phyloP scores from a whole-genome alignment of 1,140 invertebrate genomes.

The Zaprionus ornatus region DNA sequence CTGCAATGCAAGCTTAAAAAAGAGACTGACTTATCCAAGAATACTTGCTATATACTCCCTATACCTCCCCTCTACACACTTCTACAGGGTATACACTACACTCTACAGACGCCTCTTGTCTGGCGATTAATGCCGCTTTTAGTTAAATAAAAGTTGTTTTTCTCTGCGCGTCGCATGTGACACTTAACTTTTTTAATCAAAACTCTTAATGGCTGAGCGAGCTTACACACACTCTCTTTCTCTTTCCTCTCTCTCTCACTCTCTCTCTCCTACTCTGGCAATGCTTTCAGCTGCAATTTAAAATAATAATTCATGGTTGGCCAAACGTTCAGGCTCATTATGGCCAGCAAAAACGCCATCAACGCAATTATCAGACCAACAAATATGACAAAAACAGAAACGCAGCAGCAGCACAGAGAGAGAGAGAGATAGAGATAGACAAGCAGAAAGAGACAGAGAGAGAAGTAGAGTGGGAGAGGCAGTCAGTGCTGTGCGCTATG shows the following conservation, averaged over 20 bases:
- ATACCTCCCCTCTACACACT: not conserved
- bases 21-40: too few relatives aligned
- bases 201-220: constrained; percentile 18
- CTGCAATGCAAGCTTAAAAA: too few relatives aligned
- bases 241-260: not conserved
- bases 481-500: not conserved
- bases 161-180: constrained; percentile 9
- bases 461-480: not conserved
- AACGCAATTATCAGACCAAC: constrained; percentile 42
- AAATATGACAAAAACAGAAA: constrained; percentile 46
- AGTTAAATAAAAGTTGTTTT: constrained; percentile 45
- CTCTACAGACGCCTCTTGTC: not conserved
- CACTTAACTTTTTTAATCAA: constrained; percentile 68
- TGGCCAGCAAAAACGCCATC: constrained; percentile 44
- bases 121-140: constrained; percentile 4
- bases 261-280: not conserved
- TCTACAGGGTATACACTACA: not conserved
- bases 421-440: not conserved
- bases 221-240: not conserved
- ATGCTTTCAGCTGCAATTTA: constrained; percentile 41
- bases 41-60: too few relatives aligned
- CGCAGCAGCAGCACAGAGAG: not conserved
- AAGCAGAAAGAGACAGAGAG: not conserved
- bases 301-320: constrained; percentile 46
- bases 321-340: constrained; percentile 45